Percentiles rank a stretch among this genome's conserved stretches.
Conservation (phyloP, 2,113 vertebrate genomes). For the Noctilio leporinus region DNA sequence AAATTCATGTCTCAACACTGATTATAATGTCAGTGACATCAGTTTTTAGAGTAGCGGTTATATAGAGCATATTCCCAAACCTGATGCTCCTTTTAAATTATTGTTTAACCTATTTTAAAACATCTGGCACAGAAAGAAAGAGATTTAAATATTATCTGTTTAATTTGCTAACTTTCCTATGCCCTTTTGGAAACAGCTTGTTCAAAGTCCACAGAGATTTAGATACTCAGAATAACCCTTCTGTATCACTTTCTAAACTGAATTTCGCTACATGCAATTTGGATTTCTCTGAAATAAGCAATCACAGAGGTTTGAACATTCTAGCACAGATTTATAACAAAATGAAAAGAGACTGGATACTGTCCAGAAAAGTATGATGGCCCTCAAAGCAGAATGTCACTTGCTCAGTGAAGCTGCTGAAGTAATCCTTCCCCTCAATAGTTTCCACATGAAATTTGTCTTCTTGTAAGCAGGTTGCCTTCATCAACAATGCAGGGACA, state of each 20-base stretch:
- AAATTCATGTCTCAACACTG: slow-evolving; percentile 52
- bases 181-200: slow-evolving; percentile 52
- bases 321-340: slow-evolving; percentile 37
- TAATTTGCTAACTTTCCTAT: slow-evolving; percentile 64
- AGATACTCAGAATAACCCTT: slow-evolving; percentile 41
- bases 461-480: slow-evolving; percentile 22
- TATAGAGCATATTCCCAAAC: slow-evolving; percentile 49
- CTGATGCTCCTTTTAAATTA: slow-evolving; percentile 66
- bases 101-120: slow-evolving; percentile 62
- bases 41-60: slow-evolving; percentile 45
- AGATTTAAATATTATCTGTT: slow-evolving; percentile 65
- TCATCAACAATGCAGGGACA: background rate
- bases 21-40: slow-evolving; percentile 13
- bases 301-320: slow-evolving; percentile 44
- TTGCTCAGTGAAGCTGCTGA: slow-evolving; percentile 24
- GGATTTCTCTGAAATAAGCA: slow-evolving; percentile 48
- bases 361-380: slow-evolving; percentile 42
- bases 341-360: slow-evolving; percentile 50
- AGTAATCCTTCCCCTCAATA: background rate
- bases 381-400: slow-evolving; percentile 34
- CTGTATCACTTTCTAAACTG: slow-evolving; percentile 55
- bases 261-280: slow-evolving; percentile 59
- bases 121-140: slow-evolving; percentile 57
- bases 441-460: background rate
- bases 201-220: slow-evolving; percentile 48